These are phyloP conservation scores for Typhlichthys eigenmanni DNA, from an alignment of 2,797 vertebrate species.

Conservation along the genomic window DNA sequence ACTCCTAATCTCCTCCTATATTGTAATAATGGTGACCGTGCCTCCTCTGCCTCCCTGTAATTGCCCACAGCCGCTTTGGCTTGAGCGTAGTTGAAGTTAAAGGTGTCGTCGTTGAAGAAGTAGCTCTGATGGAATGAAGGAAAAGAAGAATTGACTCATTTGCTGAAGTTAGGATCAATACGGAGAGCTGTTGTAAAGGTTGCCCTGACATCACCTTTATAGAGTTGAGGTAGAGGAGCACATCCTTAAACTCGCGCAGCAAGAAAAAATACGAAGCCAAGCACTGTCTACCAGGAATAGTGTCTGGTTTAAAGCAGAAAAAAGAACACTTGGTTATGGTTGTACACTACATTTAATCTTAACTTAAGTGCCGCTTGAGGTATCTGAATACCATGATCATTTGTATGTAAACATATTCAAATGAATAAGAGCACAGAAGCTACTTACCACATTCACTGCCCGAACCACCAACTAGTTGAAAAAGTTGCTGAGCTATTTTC, in stretches of 20 bases:
- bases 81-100: conserved; percentile 98
- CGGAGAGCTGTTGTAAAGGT: not conserved
- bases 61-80: conserved; percentile 92
- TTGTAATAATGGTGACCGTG: conserved; percentile 42
- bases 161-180: not conserved
- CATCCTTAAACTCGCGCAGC: conserved; percentile 85
- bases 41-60: conserved; percentile 94
- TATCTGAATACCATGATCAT: too few relatives aligned
- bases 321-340: not conserved
- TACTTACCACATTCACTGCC: conserved; percentile 86
- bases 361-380: not conserved
- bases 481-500: conserved; percentile 89
- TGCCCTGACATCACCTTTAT: conserved; percentile 81
- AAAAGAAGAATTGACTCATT: conserved; percentile 14
- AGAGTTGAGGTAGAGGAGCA: conserved; percentile 88
- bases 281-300: conserved; percentile 87
- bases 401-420: not conserved
- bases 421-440: not conserved
- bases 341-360: too few relatives aligned
- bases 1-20: too few relatives aligned
- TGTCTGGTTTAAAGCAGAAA: conserved; percentile 71
- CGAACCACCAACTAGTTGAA: conserved; percentile 87
- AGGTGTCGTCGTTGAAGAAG: conserved; percentile 94
- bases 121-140: conserved; percentile 85
- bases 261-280: conserved; percentile 90